Evolutionary conservation across 2,888 invertebrate genomes (phyloP), one percentile per base, ranked within the genome.

Genomic region (Exephanes ischioxanthus): DNA sequence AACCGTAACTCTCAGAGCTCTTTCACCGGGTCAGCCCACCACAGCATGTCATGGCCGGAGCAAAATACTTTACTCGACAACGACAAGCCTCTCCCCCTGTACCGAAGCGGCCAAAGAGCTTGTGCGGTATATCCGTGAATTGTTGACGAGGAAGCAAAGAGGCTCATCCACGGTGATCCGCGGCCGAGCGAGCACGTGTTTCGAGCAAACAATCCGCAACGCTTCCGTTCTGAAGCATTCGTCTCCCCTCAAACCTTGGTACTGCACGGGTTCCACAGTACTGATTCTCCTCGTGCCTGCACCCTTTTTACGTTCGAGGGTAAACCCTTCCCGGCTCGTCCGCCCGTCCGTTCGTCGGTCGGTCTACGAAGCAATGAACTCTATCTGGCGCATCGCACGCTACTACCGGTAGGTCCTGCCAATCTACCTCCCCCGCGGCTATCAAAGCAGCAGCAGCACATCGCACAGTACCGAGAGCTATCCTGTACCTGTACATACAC

Each of bases 361-460:
- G 53, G 26, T 55, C 71, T 71, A 86, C 89, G 88, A 89, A 90
- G 91, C 91, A 92, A 91, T 92, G 92, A 92, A 92, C 91, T 92
- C 91, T 91, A 92, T 91, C 91, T 90, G 87, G 92, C 89, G 90
- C 91, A 92, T 92, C 90, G 88, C 41, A 67, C 11, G 61, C 55
- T 79, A 53, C 71, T 80, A 67, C 76, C 41, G 72, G 53, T 77
- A 80, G 51, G 89, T 88, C 88, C 89, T 90, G 88, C 92, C 92
- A 92, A 93, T 93, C 92, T 91, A 92, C 92, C 90, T 90, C 90
- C 90, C 91, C 91, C 89, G 90, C 89, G 90, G 92, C 91, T 92
- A 92, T 93, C 92, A 92, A 93, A 92, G 92, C 86, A 84, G 73
- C 78, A 84, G 76, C 68, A 19, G 33, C 26, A 71, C 71, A 85